Percentiles rank a stretch among this genome's conserved stretches.
These are phyloP conservation scores for Drosophila baimaii DNA, from an alignment of 1,140 invertebrate genomes.

Conservation along the genomic window DNA sequence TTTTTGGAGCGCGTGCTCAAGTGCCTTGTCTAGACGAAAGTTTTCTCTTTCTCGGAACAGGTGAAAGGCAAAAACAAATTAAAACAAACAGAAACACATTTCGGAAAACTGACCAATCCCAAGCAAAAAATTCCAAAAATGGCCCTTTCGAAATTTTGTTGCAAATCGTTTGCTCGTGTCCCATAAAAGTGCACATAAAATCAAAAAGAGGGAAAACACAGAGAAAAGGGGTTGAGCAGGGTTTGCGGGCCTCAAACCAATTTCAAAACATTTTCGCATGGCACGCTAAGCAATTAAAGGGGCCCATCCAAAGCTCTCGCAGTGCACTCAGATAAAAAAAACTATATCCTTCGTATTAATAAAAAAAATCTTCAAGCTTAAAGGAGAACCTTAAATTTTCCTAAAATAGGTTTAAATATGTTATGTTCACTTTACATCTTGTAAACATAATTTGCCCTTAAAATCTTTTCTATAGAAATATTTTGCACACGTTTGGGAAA, in stretches of 20 bases:
- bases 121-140: slow-evolving; percentile 35
- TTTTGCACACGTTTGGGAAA: no score
- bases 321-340: neutral
- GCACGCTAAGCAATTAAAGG: slow-evolving; percentile 74
- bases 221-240: slow-evolving; percentile 2
- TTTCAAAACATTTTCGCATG: slow-evolving; percentile 46
- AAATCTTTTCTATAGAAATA: no score
- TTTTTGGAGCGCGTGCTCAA: slow-evolving; percentile 58
- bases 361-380: neutral
- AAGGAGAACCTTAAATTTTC: neutral
- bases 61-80: slow-evolving; percentile 38
- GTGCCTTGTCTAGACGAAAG: slow-evolving; percentile 48
- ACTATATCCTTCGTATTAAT: rapidly evolving
- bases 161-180: slow-evolving; percentile 51
- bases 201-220: slow-evolving; percentile 19
- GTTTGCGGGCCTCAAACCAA: slow-evolving; percentile 6
- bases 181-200: slow-evolving; percentile 71
- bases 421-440: no score
- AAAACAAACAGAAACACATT: slow-evolving; percentile 27
- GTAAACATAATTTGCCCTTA: no score
- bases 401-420: no score
- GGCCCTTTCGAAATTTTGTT: slow-evolving; percentile 44
- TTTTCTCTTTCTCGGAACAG: slow-evolving; percentile 17
- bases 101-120: slow-evolving; percentile 62
- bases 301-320: slow-evolving; percentile 18